phyloP scores from a whole-genome alignment of 2,113 vertebrate species.

The Tamias sibiricus region DNA sequence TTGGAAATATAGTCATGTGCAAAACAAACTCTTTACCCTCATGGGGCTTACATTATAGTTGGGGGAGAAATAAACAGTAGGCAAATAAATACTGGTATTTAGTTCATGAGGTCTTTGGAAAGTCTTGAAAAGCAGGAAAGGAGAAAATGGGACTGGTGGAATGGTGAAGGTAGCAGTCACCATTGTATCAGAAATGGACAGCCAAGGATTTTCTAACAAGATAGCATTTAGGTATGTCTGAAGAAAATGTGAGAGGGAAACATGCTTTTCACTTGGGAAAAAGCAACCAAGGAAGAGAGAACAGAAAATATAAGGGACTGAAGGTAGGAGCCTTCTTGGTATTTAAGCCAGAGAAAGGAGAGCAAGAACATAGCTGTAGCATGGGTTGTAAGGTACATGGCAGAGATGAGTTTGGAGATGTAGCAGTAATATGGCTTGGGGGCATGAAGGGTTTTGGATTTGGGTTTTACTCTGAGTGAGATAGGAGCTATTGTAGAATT shows the following conservation, averaged over 20 bases:
- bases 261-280: neutral
- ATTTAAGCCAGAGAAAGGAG: neutral
- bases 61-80: neutral
- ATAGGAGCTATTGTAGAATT: neutral
- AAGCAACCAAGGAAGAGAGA: neutral
- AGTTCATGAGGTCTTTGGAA: neutral
- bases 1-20: neutral
- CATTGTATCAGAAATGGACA: neutral
- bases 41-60: neutral
- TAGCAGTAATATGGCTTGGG: neutral
- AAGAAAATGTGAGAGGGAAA: neutral
- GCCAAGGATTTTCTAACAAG: neutral
- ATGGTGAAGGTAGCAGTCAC: neutral
- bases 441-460: neutral
- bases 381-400: accelerated
- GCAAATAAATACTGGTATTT: neutral
- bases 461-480: neutral
- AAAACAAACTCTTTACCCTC: neutral
- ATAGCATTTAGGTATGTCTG: neutral
- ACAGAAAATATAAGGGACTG: neutral
- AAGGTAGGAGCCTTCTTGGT: neutral
- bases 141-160: neutral
- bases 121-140: neutral
- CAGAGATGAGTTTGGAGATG: neutral
- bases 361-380: neutral